A percentile compares a stretch with the other conserved stretches of the same genome.
Conservation (phyloP, 2,113 vertebrate species). For the Maccullochella peelii region DNA sequence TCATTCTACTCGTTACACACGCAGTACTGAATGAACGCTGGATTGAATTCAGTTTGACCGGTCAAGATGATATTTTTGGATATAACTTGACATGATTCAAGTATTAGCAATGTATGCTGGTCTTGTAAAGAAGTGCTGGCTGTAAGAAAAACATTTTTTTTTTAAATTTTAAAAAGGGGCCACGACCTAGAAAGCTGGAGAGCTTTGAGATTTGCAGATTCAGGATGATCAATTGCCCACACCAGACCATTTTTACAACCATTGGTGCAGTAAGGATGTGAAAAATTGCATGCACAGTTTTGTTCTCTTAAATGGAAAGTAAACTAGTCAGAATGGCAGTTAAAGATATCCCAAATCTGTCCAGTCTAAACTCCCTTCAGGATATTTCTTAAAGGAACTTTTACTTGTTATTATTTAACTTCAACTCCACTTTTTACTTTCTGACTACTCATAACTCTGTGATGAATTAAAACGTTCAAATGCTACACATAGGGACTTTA, state of each 20-base stretch:
- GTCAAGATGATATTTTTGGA: neutral
- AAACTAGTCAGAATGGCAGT: neutral
- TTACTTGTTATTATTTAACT: neutral
- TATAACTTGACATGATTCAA: neutral
- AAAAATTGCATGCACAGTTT: neutral
- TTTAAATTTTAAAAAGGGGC: neutral
- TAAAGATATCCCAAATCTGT: neutral
- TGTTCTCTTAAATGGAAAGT: neutral
- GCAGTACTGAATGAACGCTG: neutral
- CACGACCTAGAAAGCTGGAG: neutral
- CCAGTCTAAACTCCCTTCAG: neutral
- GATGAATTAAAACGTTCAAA: neutral
- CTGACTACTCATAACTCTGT: neutral
- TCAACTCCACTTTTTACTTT: neutral
- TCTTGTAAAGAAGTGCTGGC: neutral
- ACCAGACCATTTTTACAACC: neutral
- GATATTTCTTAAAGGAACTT: neutral
- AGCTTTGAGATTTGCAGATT: neutral
- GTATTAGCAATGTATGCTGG: neutral
- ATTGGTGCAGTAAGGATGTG: neutral
- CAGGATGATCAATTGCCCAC: neutral
- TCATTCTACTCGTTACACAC: neutral
- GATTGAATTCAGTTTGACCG: neutral
- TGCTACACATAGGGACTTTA: no score
- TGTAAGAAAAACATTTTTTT: neutral